phyloP scores from a whole-genome alignment of 2,113 vertebrate genomes.

The Prinia subflava region DNA sequence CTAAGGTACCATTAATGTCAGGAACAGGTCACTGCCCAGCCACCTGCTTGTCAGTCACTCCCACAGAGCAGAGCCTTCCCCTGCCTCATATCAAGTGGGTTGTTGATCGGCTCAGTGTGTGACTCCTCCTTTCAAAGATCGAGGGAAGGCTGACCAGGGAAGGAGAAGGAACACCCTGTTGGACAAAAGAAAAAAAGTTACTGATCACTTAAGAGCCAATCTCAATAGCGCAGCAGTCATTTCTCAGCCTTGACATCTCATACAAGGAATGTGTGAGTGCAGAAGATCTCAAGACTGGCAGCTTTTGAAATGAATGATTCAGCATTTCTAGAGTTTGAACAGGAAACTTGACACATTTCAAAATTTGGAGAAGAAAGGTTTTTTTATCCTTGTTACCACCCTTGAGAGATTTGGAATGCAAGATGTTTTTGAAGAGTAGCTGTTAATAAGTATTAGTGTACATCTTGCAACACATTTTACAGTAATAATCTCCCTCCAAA shows the following conservation, averaged over 20 bases:
- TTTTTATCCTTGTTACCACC: background rate
- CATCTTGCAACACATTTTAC: background rate
- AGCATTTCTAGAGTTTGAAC: background rate
- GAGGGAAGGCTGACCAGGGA: slow-evolving; percentile 89
- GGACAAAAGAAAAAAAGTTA: background rate
- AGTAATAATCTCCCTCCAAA: background rate
- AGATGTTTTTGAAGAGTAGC: background rate
- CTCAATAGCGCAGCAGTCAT: background rate
- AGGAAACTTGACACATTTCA: background rate
- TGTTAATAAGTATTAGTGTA: background rate
- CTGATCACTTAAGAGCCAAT: background rate
- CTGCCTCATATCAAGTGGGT: slow-evolving; percentile 88
- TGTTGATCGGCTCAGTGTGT: slow-evolving; percentile 91
- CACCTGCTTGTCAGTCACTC: slow-evolving; percentile 32
- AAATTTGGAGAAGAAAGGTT: background rate
- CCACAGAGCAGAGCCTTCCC: background rate
- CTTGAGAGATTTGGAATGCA: background rate
- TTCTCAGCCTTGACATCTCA: background rate
- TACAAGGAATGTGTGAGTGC: background rate
- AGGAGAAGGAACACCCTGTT: slow-evolving; percentile 84
- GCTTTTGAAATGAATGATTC: background rate
- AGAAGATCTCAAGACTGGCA: background rate
- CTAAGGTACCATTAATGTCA: slow-evolving; percentile 71
- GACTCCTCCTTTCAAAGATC: slow-evolving; percentile 90
- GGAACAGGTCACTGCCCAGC: slow-evolving; percentile 27